Base-by-base conservation (phyloP, 2,888 invertebrate genomes). In the Drosophila kuntzei region DNA sequence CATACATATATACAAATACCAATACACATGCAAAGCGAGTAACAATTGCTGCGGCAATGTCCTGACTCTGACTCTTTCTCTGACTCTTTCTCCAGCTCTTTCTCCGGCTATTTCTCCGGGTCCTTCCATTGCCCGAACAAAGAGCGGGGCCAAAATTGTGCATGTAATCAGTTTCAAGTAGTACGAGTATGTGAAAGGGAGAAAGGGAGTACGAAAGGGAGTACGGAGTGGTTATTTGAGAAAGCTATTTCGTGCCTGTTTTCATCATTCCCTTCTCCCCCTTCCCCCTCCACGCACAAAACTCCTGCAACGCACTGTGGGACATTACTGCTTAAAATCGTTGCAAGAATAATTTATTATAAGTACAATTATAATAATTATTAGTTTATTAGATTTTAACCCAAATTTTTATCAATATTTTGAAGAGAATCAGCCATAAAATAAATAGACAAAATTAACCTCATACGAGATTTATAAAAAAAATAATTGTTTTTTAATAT, bases 151-250 rank as follows among this genome's bases (percentile, higher is more conserved):
- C 76, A 83, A 86, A 86, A 80, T 86, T 84, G 84, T 84, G 84
- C 87, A 87, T 85, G 81, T 85, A 84, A 84, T 87, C 83, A 86
- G 83, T 86, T 86, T 82, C 77, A 87, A 87, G 87, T 77, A 63
- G 57, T 43, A 39, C 32, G 62, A 49, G 53, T 71, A 73, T 82
- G 65, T 70, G 74, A n/a, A n/a, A n/a, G n/a, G n/a, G n/a, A n/a
- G n/a, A n/a, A n/a, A n/a, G n/a, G n/a, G n/a, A n/a, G n/a, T n/a
- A n/a, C 53, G 8, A 1, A 9, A 5, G 25, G 8, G 39, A 12
- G n/a, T 7, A 7, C 5, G 6, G 16, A 12, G 39, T 14, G 50
- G 50, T 25, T 64, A 66, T 68, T 63, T 53, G 65, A 78, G 79
- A 72, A 79, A 80, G 81, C 85, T 76, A 81, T 81, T 84, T 76